Conservation (phyloP, 2,888 invertebrate genomes). For the Strigamia maritima region DNA sequence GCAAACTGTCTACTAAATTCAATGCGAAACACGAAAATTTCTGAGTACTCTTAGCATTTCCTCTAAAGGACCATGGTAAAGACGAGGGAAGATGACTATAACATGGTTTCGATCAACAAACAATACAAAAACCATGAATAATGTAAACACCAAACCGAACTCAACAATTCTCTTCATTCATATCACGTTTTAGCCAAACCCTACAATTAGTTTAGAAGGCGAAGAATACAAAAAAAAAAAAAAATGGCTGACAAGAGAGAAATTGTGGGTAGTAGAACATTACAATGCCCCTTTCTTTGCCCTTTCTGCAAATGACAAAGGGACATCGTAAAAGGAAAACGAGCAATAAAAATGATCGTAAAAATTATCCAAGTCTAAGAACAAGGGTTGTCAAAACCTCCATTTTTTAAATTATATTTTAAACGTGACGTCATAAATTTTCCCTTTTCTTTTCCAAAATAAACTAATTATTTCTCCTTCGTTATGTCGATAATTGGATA, state of each 20-base stretch:
- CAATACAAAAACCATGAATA: neutral
- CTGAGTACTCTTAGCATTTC: too few relatives aligned
- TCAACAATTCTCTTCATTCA: neutral
- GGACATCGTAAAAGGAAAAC: neutral
- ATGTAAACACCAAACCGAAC: neutral
- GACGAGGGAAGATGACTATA: neutral
- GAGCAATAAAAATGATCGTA: slow-evolving; percentile 10
- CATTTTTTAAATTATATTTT: neutral
- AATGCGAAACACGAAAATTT: too few relatives aligned
- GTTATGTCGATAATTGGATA: slow-evolving; percentile 10
- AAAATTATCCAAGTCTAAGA: neutral
- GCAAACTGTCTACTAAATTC: too few relatives aligned
- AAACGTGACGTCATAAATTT: slow-evolving; percentile 5
- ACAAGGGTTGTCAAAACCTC: slow-evolving; percentile 5
- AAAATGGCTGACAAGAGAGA: neutral
- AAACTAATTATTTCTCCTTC: slow-evolving; percentile 10
- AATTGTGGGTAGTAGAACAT: neutral
- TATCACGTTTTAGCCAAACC: neutral
- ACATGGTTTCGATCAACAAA: neutral
- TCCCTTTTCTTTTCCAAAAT: neutral
- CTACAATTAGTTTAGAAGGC: neutral
- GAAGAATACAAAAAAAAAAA: neutral
- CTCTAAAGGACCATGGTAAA: too few relatives aligned
- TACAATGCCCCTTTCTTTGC: neutral
- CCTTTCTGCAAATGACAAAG: neutral